Percentiles rank a stretch among this genome's conserved stretches.
Conservation (phyloP, 2,113 vertebrate species). For the Cebus imitator region DNA sequence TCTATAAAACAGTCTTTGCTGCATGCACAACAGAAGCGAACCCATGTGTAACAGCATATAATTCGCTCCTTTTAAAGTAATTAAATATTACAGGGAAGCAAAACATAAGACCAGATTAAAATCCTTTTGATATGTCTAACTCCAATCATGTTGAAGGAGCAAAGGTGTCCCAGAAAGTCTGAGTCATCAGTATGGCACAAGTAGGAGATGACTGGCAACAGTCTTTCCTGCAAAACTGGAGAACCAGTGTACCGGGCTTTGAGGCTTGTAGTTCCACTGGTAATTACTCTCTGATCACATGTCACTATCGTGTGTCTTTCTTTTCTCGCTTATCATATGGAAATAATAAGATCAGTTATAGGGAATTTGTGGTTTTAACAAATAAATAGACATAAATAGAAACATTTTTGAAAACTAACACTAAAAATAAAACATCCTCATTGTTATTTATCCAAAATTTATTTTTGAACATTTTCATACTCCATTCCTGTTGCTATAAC, state of each 20-base stretch:
- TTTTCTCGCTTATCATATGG: neutral
- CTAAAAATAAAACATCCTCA: neutral
- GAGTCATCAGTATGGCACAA: fast-evolving
- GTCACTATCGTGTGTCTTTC: too few species aligned
- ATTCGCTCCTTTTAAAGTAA: neutral
- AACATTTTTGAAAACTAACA: neutral
- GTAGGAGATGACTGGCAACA: fast-evolving
- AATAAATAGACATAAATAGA: neutral
- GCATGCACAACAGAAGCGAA: neutral
- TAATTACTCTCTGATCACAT: too few species aligned
- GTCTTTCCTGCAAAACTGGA: neutral
- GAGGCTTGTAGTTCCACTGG: too few species aligned
- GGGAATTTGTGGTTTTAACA: neutral
- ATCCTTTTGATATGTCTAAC: neutral
- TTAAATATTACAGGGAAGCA: neutral
- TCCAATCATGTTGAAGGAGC: fast-evolving
- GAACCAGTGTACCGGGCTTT: fast-evolving
- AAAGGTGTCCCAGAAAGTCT: fast-evolving
- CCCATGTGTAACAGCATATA: neutral
- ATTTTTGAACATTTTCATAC: neutral
- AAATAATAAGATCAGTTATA: neutral
- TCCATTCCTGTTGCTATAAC: neutral
- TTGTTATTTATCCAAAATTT: neutral
- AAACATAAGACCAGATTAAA: neutral
- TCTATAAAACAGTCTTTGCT: neutral